phyloP scores from a whole-genome alignment of 2,113 vertebrate genomes.

The Erythrocebus patas region DNA sequence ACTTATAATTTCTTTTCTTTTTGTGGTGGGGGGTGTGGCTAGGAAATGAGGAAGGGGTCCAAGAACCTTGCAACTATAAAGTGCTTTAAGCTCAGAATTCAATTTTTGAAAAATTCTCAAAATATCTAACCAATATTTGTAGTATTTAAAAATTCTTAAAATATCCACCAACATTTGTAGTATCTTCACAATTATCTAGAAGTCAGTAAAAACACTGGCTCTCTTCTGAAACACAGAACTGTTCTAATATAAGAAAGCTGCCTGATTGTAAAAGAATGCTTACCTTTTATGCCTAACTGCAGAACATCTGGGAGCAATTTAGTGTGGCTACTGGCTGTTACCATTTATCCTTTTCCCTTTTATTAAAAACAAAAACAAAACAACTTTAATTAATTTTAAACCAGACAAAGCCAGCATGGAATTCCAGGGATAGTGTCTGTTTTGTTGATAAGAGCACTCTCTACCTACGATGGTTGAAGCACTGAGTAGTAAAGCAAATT shows the following conservation, averaged over 20 bases:
- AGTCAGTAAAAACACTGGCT: neutral
- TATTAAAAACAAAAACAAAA: conserved; percentile 48
- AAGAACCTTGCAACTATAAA: neutral
- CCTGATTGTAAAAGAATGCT: neutral
- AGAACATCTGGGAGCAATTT: conserved; percentile 29
- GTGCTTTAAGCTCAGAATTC: conserved; percentile 32
- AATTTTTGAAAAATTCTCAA: neutral
- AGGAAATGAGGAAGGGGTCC: neutral
- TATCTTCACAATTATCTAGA: conserved; percentile 16
- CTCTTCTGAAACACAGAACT: neutral
- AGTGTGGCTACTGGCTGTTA: conserved; percentile 22
- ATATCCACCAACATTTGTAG: neutral
- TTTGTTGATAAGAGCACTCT: neutral
- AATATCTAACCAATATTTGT: neutral
- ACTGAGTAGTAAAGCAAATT: neutral
- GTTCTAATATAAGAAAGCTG: neutral
- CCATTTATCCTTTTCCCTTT: conserved; percentile 19
- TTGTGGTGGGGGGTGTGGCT: fast-evolving
- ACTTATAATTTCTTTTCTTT: neutral
- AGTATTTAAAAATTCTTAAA: neutral
- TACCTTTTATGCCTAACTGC: neutral
- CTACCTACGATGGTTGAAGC: neutral
- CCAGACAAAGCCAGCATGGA: neutral
- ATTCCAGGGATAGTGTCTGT: neutral
- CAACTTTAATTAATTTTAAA: conserved; percentile 15